These are phyloP conservation scores for Melitaea athalia DNA, from an alignment of 2,888 invertebrate species.

Conservation along the genomic window DNA sequence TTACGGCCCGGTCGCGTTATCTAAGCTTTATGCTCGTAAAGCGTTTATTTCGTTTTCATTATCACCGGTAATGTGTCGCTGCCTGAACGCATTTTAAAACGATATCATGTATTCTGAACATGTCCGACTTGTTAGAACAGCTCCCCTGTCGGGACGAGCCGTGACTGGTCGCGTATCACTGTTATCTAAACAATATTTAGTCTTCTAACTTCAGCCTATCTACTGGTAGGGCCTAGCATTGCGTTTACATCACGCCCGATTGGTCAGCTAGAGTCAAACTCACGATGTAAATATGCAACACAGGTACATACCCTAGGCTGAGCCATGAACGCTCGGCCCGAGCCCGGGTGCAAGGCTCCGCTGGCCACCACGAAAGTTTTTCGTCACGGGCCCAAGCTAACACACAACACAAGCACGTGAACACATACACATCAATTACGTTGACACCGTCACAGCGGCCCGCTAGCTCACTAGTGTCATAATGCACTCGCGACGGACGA, in stretches of 20 bases:
- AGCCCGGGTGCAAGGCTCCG: slow-evolving; percentile 82
- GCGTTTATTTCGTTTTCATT: slow-evolving; percentile 66
- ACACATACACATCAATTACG: slow-evolving; percentile 74
- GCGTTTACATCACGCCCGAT: background rate
- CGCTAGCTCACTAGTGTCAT: slow-evolving; percentile 82
- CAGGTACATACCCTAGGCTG: slow-evolving; percentile 91
- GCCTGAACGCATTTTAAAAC: slow-evolving; percentile 56
- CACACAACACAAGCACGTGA: slow-evolving; percentile 80
- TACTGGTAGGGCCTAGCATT: background rate
- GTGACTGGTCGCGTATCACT: slow-evolving; percentile 48
- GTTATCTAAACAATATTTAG: slow-evolving; percentile 13
- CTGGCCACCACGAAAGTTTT: slow-evolving; percentile 82
- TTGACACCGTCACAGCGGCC: slow-evolving; percentile 80
- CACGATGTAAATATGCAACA: slow-evolving; percentile 31
- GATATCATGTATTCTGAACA: slow-evolving; percentile 65
- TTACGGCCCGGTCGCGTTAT: slow-evolving; percentile 42
- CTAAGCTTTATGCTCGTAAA: slow-evolving; percentile 42
- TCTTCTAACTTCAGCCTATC: slow-evolving; percentile 3
- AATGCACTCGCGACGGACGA: slow-evolving; percentile 78
- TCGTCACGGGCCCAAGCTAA: slow-evolving; percentile 76
- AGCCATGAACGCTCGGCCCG: slow-evolving; percentile 93
- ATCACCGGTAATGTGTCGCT: slow-evolving; percentile 57
- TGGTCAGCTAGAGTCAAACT: slow-evolving; percentile 32
- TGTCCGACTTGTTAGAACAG: slow-evolving; percentile 67
- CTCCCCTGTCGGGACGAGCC: slow-evolving; percentile 59